Conservation (phyloP, 2,797 vertebrate species). For the Astyanax mexicanus region DNA sequence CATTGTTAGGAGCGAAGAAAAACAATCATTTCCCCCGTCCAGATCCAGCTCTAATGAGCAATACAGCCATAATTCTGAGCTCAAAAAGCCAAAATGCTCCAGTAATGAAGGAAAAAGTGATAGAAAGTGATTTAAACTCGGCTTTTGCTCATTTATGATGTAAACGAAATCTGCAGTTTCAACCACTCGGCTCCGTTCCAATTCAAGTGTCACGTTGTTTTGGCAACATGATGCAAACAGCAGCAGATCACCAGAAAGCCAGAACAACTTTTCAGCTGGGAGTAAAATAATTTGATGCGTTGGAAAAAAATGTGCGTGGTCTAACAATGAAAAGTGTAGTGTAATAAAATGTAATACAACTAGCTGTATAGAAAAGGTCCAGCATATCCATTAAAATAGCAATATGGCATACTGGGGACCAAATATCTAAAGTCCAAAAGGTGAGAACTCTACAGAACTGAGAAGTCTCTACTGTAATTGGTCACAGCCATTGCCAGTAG, state of each 20-base stretch:
- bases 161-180: neutral
- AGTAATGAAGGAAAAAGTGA: neutral
- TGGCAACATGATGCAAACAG: slow-evolving; percentile 42
- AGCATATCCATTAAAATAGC: neutral
- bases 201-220: neutral
- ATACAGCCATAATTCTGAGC: neutral
- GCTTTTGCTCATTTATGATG: slow-evolving; percentile 2
- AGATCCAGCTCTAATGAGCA: slow-evolving; percentile 15
- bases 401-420: too few relatives aligned
- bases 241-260: neutral
- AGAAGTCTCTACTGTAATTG: too few relatives aligned
- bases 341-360: too few relatives aligned
- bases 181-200: neutral
- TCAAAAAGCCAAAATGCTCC: neutral
- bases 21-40: neutral
- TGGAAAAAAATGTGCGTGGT: neutral
- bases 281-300: neutral
- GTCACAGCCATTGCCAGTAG: too few relatives aligned
- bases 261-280: neutral
- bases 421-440: too few relatives aligned
- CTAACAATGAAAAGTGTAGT: neutral
- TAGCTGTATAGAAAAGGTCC: neutral
- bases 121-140: slow-evolving; percentile 6
- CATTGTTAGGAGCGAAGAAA: slow-evolving; percentile 13
- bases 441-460: too few relatives aligned